Base-by-base conservation (phyloP, 2,888 invertebrate species). In the Charanyca ferruginea region DNA sequence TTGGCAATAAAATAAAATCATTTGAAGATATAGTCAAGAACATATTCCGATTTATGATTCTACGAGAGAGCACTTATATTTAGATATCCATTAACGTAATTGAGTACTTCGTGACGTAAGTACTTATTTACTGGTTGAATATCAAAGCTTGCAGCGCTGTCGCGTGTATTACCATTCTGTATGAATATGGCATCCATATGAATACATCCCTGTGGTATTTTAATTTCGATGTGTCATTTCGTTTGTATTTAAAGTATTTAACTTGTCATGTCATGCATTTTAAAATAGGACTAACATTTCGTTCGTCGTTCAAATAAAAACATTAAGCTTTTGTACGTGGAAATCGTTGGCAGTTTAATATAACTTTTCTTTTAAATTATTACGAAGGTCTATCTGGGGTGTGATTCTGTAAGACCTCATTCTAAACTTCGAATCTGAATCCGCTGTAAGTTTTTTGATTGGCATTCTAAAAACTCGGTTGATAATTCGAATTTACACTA, bases 11-110 rank as follows among this genome's bases (percentile, higher is more conserved):
- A 58, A 57, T 54, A 42, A 73, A 78, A 58, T 77, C 38, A 53
- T 73, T 73, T 64, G 32, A 73, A 78, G 51, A 77, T 52, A 38
- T 54, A 72, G n/a, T 64, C 65, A 64, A 78, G 78, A 73, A 64
- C n/a, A 53, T 49, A 65, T 73, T 78, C 57, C 54, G 53, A 73
- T 65, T 78, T 78, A 72, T 57, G 66, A 52, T 55, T 72, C 55
- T 64, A 78, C 32, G 57, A 64, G 44, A 57, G 66, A 72, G 79
- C 66, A 73, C 79, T 73, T 73, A 73, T 73, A 78, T 73, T 64
- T 73, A 73, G 73, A 73, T 73, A 58, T 54, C 73, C 73, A 73
- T 78, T 78, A 73, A 42, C 22, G 79, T 65, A 73, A 73, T 49
- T 54, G 73, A 78, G 73, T 73, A 58, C 74, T 73, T 73, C 25